phyloP scores from a whole-genome alignment of 2,113 vertebrate species.

The Coturnix japonica region DNA sequence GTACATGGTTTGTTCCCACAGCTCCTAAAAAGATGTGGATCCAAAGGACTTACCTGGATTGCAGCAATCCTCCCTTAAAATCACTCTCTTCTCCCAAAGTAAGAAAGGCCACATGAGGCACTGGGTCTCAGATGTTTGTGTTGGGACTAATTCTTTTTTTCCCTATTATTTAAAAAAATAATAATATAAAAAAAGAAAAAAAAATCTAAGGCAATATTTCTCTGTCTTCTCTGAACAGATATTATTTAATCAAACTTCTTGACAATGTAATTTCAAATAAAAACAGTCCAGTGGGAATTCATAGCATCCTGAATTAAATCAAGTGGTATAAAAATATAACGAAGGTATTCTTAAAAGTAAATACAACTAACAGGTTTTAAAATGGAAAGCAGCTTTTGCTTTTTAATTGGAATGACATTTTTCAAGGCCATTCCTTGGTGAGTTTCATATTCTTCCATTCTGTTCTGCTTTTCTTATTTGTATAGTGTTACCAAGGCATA shows the following conservation, averaged over 20 bases:
- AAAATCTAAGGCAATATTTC: background rate
- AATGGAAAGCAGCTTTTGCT: constrained; percentile 39
- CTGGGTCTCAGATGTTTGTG: background rate
- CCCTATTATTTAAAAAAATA: background rate
- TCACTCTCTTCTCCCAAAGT: background rate
- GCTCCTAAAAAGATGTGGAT: background rate
- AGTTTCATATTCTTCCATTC: constrained; percentile 49
- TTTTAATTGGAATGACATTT: constrained; percentile 72
- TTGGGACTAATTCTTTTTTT: background rate
- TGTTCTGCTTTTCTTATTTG: constrained; percentile 66
- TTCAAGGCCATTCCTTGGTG: constrained; percentile 74
- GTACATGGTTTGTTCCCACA: background rate
- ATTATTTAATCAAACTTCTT: constrained; percentile 62
- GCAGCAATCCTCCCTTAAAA: background rate
- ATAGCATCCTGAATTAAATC: constrained; percentile 75
- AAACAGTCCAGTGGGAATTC: constrained; percentile 57
- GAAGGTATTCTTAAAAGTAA: constrained; percentile 73
- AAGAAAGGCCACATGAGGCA: background rate
- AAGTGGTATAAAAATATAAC: constrained; percentile 63
- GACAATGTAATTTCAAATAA: constrained; percentile 68
- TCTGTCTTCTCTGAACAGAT: constrained; percentile 28
- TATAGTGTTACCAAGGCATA: constrained; percentile 67
- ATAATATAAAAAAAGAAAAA: background rate
- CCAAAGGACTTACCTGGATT: background rate
- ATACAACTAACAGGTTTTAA: constrained; percentile 58